Base-by-base conservation (phyloP, 2,797 vertebrate species). In the Salmo trutta region DNA sequence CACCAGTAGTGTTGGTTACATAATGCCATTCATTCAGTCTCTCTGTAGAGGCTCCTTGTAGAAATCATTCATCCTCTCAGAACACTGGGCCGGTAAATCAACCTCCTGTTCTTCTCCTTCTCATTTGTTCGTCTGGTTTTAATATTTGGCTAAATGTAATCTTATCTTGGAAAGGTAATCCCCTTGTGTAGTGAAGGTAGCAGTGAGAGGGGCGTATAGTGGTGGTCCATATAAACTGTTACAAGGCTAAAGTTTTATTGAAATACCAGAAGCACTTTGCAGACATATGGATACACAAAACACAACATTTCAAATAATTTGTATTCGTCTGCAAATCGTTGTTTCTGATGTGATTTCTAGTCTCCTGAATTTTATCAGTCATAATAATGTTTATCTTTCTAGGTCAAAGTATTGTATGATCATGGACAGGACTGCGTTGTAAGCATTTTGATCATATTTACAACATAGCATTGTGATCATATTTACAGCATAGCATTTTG, bases 171-270 rank as follows among this genome's bases (percentile, higher is more conserved):
- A 76, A 53, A 67, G 82, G 86, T 80, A 83, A 74, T 80, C 82
- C 79, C 59, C 78, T 75, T 53, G 16, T 68, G 21, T 56, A 36
- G 47, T 59, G 41, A 47, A 29, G 33, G 16, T 6, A 27, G 73
- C 24, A 21, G 59, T 17, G 33, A 74, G 73, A 59, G 19, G 74
- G 53, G n/a, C n/a, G 71, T 51, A 71, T n/a, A 17, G 59, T 76
- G 52, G 75, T 80, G 77, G 81, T 47, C 79, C 79, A 75, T 8
- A 75, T 62, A 79, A 85, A 79, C 78, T 80, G 80, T 79, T 66
- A 76, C 85, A 87, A 81, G 87, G 84, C 83, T 85, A 79, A 79
- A 71, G 29, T 75, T 82, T 87, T 85, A 85, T 86, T 83, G 81
- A 82, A 80, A 70, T 70, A 47, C 78, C 74, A 54, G 47, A 52